These are phyloP conservation scores for Plemyria rubiginata DNA, from an alignment of 2,888 invertebrate genomes.

Conservation along the genomic window DNA sequence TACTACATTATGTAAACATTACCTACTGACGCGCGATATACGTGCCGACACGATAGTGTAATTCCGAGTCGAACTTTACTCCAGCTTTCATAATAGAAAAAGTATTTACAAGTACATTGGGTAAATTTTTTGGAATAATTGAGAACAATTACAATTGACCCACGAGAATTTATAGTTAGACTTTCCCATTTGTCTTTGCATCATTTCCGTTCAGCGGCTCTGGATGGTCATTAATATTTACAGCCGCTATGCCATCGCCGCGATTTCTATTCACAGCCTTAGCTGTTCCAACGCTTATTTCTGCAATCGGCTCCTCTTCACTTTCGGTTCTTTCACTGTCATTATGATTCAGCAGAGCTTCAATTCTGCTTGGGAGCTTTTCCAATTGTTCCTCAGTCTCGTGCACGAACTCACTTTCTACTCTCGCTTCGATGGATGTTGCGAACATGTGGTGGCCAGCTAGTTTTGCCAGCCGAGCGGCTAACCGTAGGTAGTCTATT, in stretches of 20 bases:
- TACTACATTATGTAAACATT: no score
- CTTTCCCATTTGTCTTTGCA: background rate
- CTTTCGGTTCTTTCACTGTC: conserved; percentile 9
- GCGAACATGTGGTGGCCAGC: conserved; percentile 72
- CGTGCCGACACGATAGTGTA: no score
- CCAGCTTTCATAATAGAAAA: no score
- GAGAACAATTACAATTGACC: background rate
- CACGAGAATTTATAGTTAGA: background rate
- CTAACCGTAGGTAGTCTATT: conserved; percentile 81
- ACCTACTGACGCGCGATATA: no score
- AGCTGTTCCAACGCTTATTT: background rate
- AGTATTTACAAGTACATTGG: no score
- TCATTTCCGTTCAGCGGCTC: background rate
- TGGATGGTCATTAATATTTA: background rate
- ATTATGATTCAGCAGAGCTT: conserved; percentile 52
- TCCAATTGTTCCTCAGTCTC: conserved; percentile 46
- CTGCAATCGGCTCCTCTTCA: conserved; percentile 15
- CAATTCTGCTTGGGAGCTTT: conserved; percentile 55
- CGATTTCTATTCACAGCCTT: conserved; percentile 18
- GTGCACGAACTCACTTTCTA: conserved; percentile 33
- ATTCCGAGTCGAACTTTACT: no score
- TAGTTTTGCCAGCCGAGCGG: conserved; percentile 85
- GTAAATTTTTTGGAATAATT: no score
- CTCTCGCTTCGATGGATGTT: conserved; percentile 56
- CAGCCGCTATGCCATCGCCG: background rate